phyloP scores from a whole-genome alignment of 37 sponge, comb jelly and placozoan species.

The Beroe forskalii region DNA sequence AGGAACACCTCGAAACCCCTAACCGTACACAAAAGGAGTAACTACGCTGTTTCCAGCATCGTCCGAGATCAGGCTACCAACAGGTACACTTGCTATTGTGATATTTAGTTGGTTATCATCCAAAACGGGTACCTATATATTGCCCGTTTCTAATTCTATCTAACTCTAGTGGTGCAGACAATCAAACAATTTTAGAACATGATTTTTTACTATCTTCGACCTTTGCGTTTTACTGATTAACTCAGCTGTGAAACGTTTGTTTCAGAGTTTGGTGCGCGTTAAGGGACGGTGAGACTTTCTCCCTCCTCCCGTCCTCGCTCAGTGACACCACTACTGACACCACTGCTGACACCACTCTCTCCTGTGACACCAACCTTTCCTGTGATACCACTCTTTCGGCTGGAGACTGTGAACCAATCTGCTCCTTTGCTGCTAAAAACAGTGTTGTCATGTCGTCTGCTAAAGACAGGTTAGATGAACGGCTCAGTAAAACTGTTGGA shows the following conservation, averaged over 20 bases:
- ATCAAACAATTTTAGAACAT: too few relatives aligned
- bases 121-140: too few relatives aligned
- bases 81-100: neutral
- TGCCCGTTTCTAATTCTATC: too few relatives aligned
- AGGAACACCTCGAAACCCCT: neutral
- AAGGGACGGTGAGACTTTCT: constrained; percentile 4
- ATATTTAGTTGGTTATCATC: too few relatives aligned
- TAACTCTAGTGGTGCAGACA: too few relatives aligned
- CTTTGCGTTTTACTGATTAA: too few relatives aligned
- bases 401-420: constrained; percentile 22
- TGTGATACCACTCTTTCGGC: constrained; percentile 32
- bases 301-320: neutral
- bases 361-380: neutral
- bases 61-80: neutral
- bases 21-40: constrained; percentile 15
- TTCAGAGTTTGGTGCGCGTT: constrained; percentile 2
- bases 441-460: neutral
- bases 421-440: neutral
- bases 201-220: too few relatives aligned
- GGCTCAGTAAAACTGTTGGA: neutral
- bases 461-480: neutral
- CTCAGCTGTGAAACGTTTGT: too few relatives aligned
- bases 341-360: constrained; percentile 8
- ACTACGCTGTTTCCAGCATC: constrained; percentile 7
- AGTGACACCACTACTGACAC: neutral